Evolutionary conservation across 2,113 vertebrate species (phyloP), one percentile per base, ranked within the genome.

Genomic region (Lucifuga dentata): DNA sequence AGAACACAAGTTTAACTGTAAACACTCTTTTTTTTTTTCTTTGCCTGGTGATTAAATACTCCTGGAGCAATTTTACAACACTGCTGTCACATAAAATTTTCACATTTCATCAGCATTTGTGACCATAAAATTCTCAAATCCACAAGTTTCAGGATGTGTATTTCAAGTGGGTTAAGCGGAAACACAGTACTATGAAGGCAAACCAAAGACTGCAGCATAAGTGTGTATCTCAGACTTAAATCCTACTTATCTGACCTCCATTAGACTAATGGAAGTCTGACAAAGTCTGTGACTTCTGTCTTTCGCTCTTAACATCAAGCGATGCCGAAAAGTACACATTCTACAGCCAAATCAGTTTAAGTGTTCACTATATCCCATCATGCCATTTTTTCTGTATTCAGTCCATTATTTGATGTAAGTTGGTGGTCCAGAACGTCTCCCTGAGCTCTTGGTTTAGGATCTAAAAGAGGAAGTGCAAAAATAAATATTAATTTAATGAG

Each of bases 21-120:
- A 90, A 91, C 86, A 70, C 73, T 73, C 21, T 59, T 58, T 73
- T 66, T 59, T 58, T 73, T 66, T 26, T 3, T 59, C 23, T 68
- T 48, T 53, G 16, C 23, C 52, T 57, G 66, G 35, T 53, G 56
- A 89, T 87, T 86, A 88, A 90, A 90, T 87, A 86, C 24, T 73
- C 21, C 62, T 44, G 35, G 49, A 69, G 24, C 64, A 69, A 57
- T 41, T 48, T 48, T 51, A 68, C 19, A 55, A 63, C 48, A 66
- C 70, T 44, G 76, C 63, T 58, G 46, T 63, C 72, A 68, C 57
- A 43, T 51, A 68, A 63, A 15, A 16, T n/a, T 64, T 72, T 89
- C 79, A 83, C 73, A 82, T 78, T 82, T 66, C 23, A 62, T 46
- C 24, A 51, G 49, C 19, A 13, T 51, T 23, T 40, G 41, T 56